Base-by-base conservation (phyloP, 2,888 invertebrate species). In the Lochmaea crataegi region DNA sequence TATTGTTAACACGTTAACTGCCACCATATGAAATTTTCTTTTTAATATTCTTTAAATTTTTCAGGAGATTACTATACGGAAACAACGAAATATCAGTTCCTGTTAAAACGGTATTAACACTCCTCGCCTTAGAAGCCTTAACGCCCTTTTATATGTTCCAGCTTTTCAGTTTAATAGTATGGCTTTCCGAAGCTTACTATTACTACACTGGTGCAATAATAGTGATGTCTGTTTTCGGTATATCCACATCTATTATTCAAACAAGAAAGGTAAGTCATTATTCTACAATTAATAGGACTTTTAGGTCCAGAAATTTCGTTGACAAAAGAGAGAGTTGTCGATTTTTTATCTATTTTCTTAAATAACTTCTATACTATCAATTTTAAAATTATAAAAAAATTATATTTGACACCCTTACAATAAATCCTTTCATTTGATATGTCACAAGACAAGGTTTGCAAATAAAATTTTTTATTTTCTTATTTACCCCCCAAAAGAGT, bases 121-220 rank as follows among this genome's bases (percentile, higher is more conserved):
- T 96, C 5, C 88, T 96, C 1, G 89, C 94, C 16, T 87, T 95
- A 76, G 96, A 96, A 86, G 93, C 94, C n/a, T 90, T 97, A 81
- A 96, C 97, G 84, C 97, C 98, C 6, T 98, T 97, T 88, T 98
- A 97, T 88, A 93, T 97, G 83, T 98, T 98, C 89, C 97, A 98
- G 91, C 85, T 97, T 76, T 96, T 96, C 88, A 96, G 96, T 56
- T 93, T 96, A 76, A 90, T 91, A 12, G 90, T 98, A 64, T 98
- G 98, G 98, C 90, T 95, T 65, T 90, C 92, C 0, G 97, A 98
- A 84, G 90, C 93, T 66, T 98, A 98, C 84, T 92, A 93, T 81
- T 95, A 94, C 84, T 98, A 97, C 85, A 95, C 96, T 26, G 88
- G 93, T 18, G 96, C 95, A 57, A 96, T 98, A 68, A 88, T 96